These are phyloP conservation scores for Cyphomyrus discorhynchus DNA, from an alignment of 2,113 vertebrate species.

Conservation along the genomic window DNA sequence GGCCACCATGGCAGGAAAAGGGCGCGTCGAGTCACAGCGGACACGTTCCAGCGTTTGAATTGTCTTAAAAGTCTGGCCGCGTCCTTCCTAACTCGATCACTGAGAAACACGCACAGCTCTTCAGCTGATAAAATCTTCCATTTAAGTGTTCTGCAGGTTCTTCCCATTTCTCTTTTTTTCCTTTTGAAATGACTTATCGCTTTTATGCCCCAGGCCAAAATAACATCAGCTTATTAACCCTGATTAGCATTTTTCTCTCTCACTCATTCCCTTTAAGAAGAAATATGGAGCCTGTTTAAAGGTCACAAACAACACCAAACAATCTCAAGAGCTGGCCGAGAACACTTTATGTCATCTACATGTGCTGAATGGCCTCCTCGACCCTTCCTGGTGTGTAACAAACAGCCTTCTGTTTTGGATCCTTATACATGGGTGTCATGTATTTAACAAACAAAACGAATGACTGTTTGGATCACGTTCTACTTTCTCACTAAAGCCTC, in stretches of 20 bases:
- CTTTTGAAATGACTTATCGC: slow-evolving; percentile 46
- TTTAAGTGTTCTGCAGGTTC: not conserved
- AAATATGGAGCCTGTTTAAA: not conserved
- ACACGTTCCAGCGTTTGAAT: not conserved
- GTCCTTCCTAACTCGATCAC: not conserved
- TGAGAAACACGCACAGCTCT: not conserved
- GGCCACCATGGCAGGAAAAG: not conserved
- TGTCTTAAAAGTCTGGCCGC: not conserved
- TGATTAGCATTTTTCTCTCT: slow-evolving; percentile 48
- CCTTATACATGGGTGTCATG: not conserved
- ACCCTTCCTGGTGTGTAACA: not conserved
- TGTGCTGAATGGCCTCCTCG: not conserved
- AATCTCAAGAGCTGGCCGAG: not conserved
- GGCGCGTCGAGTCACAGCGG: not conserved
- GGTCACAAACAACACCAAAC: not conserved
- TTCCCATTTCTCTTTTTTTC: slow-evolving; percentile 29
- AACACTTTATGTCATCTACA: not conserved
- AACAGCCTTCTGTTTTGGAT: not conserved
- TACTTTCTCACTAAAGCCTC: not conserved
- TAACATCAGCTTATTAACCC: slow-evolving; percentile 63
- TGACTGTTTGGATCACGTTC: not conserved
- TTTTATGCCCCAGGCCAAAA: slow-evolving; percentile 52
- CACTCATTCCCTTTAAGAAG: not conserved
- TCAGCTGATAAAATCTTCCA: not conserved
- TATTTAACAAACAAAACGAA: not conserved